Percentiles rank a stretch among this genome's conserved stretches.
phyloP scores from a whole-genome alignment of 2,888 invertebrate species.

The Eudemis profundana region DNA sequence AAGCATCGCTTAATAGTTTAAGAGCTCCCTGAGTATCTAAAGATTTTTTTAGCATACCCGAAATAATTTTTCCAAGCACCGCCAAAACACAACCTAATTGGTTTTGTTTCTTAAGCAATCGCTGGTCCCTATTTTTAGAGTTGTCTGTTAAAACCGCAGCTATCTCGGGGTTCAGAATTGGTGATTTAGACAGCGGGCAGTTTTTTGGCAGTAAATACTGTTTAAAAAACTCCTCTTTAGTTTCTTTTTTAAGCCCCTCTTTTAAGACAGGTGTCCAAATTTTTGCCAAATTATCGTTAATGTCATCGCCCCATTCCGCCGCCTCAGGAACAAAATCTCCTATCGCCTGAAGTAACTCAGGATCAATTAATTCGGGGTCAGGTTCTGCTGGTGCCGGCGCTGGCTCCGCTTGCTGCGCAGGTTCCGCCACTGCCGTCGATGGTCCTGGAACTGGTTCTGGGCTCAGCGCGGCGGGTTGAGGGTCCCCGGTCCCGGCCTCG shows the following conservation, averaged over 20 bases:
- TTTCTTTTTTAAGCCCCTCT: conserved; percentile 25
- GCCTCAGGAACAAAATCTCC: no score
- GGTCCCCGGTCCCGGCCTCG: no score
- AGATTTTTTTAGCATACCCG: conserved; percentile 15
- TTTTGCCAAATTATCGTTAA: conserved; percentile 17
- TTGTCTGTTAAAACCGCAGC: conserved; percentile 13
- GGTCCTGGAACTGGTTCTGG: no score
- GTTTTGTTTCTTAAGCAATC: background rate
- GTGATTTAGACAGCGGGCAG: conserved; percentile 13
- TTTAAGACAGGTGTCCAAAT: conserved; percentile 19
- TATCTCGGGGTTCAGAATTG: conserved; percentile 36
- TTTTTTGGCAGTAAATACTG: conserved; percentile 29
- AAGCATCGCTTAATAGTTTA: conserved; percentile 7
- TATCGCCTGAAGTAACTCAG: no score
- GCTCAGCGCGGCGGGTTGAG: no score
- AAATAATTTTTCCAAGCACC: background rate
- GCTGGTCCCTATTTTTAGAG: conserved; percentile 10
- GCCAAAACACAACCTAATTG: background rate
- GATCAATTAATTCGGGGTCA: no score
- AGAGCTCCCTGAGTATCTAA: conserved; percentile 3
- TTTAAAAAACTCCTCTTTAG: conserved; percentile 15
- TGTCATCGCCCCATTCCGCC: conserved; percentile 36
- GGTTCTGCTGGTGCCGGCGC: no score
- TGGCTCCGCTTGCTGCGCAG: no score
- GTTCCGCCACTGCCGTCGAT: no score